Evolutionary conservation across 2,797 vertebrate species (phyloP), one percentile per base, ranked within the genome.

Genomic region (Chelonia mydas): DNA sequence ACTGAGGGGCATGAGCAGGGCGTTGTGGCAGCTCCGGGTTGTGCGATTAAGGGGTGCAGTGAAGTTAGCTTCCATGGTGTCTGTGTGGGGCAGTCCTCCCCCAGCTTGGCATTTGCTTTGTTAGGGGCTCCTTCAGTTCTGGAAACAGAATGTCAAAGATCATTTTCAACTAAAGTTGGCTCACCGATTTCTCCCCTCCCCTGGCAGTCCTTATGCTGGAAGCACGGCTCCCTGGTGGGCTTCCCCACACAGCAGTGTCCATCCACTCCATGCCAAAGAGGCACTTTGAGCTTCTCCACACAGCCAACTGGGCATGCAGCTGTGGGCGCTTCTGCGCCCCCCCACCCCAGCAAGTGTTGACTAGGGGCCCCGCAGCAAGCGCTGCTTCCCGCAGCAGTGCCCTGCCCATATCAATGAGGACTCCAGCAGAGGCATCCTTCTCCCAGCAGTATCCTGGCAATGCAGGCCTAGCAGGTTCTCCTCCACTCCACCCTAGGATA

Each of bases 241-340:
- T 41, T 45, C 68, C 23, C 10, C 37, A 41, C 23, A 11, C 11
- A 74, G 68, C 21, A 12, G 23, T 45, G 77, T 41, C 41, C 41
- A 41, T 15, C 49, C 7, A 25, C 0, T 4, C 0, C 68, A 0
- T 47, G 53, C 50, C 47, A 68, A 49, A 8, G 5, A 27, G 82
- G 28, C 31, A 33, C 59, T n/a, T 31, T 33, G 12, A 61, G 59
- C 15, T 61, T 61, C 31, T 33, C 31, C 59, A 61, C 31, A 61
- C 31, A 33, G 59, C 7, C 15, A 61, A 17, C 59, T 61, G 59
- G 59, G 74, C 41, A 65, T 88, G 87, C 77, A 53, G 9, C 3
- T 0, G 3, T 3, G 53, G 33, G 77, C 50, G 50, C 37, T 68
- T 68, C 0, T 0, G 23, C 33, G 6, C 37, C n/a, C 37, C n/a